Evolutionary conservation across 2,113 vertebrate genomes (phyloP).

Genomic region (Dendrocopos noguchii): DNA sequence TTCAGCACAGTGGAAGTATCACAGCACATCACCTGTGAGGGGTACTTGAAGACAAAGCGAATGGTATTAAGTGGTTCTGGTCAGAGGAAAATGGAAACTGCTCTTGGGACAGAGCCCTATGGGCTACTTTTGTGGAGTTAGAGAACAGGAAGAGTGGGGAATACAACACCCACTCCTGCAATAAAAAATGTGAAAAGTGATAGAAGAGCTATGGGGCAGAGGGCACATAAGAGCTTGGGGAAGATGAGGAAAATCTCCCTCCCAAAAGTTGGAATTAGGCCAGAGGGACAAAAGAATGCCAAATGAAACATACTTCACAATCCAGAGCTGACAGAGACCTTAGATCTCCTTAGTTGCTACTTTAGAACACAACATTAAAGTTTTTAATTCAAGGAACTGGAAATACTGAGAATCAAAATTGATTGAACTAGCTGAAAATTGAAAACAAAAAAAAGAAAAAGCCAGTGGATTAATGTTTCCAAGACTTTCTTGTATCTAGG

Average conservation of each 20-base stretch:
- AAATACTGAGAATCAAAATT: background rate
- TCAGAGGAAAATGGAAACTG: background rate
- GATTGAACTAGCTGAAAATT: background rate
- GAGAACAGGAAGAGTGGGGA: background rate
- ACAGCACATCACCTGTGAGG: background rate
- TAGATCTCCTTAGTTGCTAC: background rate
- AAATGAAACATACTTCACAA: background rate
- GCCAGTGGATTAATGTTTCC: background rate
- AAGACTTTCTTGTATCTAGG: background rate
- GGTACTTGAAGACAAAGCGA: background rate
- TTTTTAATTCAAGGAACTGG: background rate
- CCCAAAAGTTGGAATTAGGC: background rate
- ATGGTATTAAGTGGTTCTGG: background rate
- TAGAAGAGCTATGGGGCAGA: background rate
- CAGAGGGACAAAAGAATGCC: background rate
- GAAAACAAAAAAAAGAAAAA: background rate
- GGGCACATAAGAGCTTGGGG: background rate
- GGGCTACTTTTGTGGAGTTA: background rate
- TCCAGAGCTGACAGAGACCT: background rate
- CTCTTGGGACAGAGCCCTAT: background rate
- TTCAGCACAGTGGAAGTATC: background rate
- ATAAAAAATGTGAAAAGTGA: background rate
- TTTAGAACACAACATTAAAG: background rate
- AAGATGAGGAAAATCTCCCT: background rate
- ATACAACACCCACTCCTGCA: background rate